A percentile compares a stretch with the other conserved stretches of the same genome.
phyloP scores from a whole-genome alignment of 1,140 invertebrate species.

The Pogonus chalceus region DNA sequence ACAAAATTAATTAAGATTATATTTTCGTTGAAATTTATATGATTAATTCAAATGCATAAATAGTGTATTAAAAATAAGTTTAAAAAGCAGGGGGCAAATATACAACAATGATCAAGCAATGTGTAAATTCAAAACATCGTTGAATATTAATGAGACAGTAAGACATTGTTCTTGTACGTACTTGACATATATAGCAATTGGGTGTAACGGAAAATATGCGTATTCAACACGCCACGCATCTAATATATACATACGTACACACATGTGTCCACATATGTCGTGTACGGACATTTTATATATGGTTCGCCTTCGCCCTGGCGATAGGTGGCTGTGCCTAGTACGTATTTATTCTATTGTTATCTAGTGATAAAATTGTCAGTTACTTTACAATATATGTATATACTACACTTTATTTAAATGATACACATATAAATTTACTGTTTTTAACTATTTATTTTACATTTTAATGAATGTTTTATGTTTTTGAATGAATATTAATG shows the following conservation, averaged over 20 bases:
- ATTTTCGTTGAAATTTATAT: too few species aligned
- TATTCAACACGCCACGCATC: background rate
- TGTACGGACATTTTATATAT: background rate
- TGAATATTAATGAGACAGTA: slow-evolving; percentile 4
- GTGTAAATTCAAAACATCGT: background rate
- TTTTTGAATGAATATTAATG: background rate
- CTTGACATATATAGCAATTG: slow-evolving; percentile 7
- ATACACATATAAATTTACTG: background rate
- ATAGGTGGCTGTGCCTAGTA: background rate
- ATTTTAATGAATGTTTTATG: too few species aligned
- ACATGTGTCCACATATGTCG: background rate
- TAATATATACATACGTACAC: background rate
- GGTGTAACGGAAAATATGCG: slow-evolving; percentile 7
- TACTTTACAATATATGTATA: background rate
- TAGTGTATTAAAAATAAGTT: too few species aligned
- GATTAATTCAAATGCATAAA: too few species aligned
- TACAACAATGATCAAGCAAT: slow-evolving; percentile 5
- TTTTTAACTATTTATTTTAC: too few species aligned
- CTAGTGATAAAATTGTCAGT: background rate
- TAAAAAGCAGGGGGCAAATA: too few species aligned
- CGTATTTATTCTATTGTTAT: background rate
- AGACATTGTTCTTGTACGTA: slow-evolving; percentile 1
- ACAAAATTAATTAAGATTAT: too few species aligned
- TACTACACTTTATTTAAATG: background rate
- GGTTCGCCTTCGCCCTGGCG: background rate